Evolutionary conservation across 1,140 invertebrate genomes (phyloP), one percentile per base, ranked within the genome.

Genomic region (Musca domestica): DNA sequence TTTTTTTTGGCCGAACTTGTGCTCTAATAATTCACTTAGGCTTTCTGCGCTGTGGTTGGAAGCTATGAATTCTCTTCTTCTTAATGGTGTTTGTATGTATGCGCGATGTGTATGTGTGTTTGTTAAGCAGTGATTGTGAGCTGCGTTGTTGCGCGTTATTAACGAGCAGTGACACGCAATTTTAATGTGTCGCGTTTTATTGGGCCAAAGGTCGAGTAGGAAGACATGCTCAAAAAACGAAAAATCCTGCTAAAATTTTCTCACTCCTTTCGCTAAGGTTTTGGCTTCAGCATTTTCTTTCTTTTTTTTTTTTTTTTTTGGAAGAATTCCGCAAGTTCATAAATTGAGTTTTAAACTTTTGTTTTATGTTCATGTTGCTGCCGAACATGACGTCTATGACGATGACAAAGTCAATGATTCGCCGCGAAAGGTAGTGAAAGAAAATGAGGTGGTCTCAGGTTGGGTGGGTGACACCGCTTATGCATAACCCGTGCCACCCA

Each of bases 141-240:
- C 54, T 58, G 54, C 54, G 54, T 58, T 58, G 54, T 58, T n/a
- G 54, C 54, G 54, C 54, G 54, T 58, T 58, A 58, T 58, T 58
- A 58, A 58, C 54, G 54, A 58, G 54, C 54, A 58, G 25, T 58
- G 54, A 58, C 54, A 58, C 54, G 54, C 54, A 58, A 58, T 58
- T 58, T 58, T 58, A 58, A 58, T 58, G 54, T 58, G 54, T 58
- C 54, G 54, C 54, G 54, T 58, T 27, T 58, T 58, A 58, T 58
- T 27, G 54, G 27, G 54, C 23, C 27, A 58, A 58, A 27, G 54
- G 54, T 58, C 54, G 54, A 58, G 54, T 58, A 58, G 54, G 54
- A 30, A 58, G 54, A 58, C 54, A 58, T 58, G 54, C 17, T 30
- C 3, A 30, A 30, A 30, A 30, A 30, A 30, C 27, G n/a, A n/a